A percentile compares a stretch with the other conserved stretches of the same genome.
Evolutionary conservation across 2,113 vertebrate species (phyloP).

Genomic region (Melanostigma gelatinosum): DNA sequence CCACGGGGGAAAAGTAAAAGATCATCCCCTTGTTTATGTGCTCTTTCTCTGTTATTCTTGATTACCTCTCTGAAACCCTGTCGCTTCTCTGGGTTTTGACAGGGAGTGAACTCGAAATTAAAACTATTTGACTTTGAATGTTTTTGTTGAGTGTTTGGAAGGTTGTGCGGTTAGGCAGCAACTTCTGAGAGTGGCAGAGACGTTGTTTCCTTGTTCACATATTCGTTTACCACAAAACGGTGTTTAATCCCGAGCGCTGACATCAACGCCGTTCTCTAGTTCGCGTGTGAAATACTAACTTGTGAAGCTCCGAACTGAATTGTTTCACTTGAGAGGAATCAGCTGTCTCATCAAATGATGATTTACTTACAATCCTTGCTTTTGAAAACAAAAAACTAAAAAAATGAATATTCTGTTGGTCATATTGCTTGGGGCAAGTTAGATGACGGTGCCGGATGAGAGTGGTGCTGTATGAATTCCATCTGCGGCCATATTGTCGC

Average conservation of each 20-base stretch:
- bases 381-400: neutral
- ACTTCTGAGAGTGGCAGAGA: constrained; percentile 11
- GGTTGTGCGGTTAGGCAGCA: constrained; percentile 13
- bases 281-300: neutral
- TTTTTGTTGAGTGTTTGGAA: constrained; percentile 30
- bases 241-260: neutral
- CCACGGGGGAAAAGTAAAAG: constrained; percentile 50
- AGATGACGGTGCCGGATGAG: constrained; percentile 15
- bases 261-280: neutral
- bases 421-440: constrained; percentile 11
- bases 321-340: constrained; percentile 9
- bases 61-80: constrained; percentile 55
- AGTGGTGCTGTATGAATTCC: constrained; percentile 25
- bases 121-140: constrained; percentile 33
- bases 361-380: neutral
- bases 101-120: too few species aligned
- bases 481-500: constrained; percentile 28
- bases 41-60: constrained; percentile 31
- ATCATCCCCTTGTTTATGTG: constrained; percentile 52
- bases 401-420: neutral
- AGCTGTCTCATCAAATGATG: neutral
- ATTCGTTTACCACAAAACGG: constrained; percentile 7
- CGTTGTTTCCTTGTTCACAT: constrained; percentile 15
- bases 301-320: neutral
- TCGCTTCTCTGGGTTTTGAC: constrained; percentile 12